Percentiles rank a stretch among this genome's conserved stretches.
Evolutionary conservation across 2,888 invertebrate species (phyloP).

Genomic region (Sinodicranocentrus sp.): DNA sequence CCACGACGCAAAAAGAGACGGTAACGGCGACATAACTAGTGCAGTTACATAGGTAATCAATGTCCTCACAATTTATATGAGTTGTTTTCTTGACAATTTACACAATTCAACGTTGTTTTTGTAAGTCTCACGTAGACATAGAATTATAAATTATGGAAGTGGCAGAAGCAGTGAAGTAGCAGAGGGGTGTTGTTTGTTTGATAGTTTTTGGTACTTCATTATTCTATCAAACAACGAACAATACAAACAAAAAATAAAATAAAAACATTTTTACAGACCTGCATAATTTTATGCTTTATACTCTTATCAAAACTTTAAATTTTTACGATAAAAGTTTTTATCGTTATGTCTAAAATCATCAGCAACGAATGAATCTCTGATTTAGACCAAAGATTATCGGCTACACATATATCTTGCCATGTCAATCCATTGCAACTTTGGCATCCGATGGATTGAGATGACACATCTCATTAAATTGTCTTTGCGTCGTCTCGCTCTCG

Average conservation of each 20-base stretch:
- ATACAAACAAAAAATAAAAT: background rate
- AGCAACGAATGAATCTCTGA: background rate
- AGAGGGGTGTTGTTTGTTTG: background rate
- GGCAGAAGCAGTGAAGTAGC: background rate
- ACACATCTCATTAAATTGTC: constrained; percentile 21
- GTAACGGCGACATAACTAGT: background rate
- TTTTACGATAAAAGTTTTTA: too few relatives aligned
- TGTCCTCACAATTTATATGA: background rate
- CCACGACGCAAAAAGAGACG: background rate
- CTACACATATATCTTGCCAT: background rate
- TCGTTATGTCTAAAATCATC: background rate
- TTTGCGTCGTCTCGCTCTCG: background rate
- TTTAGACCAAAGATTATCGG: background rate
- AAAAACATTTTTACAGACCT: background rate
- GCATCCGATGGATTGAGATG: constrained; percentile 13
- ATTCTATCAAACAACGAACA: background rate
- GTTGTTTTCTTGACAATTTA: background rate
- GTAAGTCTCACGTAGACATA: background rate
- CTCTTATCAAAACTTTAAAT: too few relatives aligned
- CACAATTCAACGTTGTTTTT: background rate
- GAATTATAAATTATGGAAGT: background rate
- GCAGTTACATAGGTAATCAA: constrained; percentile 3
- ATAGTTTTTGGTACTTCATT: background rate
- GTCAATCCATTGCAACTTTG: background rate
- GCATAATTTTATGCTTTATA: too few relatives aligned